Base-by-base conservation (phyloP, 2,113 vertebrate species). In the Columbina picui region DNA sequence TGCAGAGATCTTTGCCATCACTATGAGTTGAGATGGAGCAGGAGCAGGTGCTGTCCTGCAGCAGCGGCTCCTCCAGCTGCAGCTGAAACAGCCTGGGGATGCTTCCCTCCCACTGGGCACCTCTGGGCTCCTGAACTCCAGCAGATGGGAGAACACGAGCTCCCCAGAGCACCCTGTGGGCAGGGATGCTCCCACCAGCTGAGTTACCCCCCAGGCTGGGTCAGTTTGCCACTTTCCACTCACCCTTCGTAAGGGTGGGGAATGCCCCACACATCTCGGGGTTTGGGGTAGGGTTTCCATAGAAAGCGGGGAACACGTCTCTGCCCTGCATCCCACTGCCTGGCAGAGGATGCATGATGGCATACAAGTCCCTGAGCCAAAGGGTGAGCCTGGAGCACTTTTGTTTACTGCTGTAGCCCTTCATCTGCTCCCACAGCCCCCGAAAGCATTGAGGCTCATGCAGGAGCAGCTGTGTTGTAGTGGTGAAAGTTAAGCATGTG, bases 321-420 rank as follows among this genome's bases (percentile, higher is more conserved):
- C 38, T 87, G 43, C 32, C 22, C 68, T 47, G 32, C 16, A 29
- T 69, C 81, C 41, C 41, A 3, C 45, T 18, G 45, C 30, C 50
- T 64, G n/a, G 15, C 29, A 52, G 34, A 68, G 29, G 23, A 68
- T 56, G 10, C 2, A 2, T 1, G 0, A 55, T 1, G 4, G 12
- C 17, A 68, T 2, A 0, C 5, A 7, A 34, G 49, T 27, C 45
- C 41, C 39, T 69, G 67, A 60, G 49, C 0, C 0, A 60, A 79
- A 6, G 12, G 26, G 18, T 14, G 23, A 81, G 36, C 50, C 43
- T 55, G 70, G 22, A 82, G 32, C 34, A 29, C 25, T 75, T 80
- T 16, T 18, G 5, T 63, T 74, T 38, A 27, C 32, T 55, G 22
- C 65, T 25, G 32, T 4, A 38, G 34, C 29, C 11, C 34, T 64